Base-by-base conservation (phyloP, 2,113 vertebrate genomes). In the Malurus alboscapulatus region DNA sequence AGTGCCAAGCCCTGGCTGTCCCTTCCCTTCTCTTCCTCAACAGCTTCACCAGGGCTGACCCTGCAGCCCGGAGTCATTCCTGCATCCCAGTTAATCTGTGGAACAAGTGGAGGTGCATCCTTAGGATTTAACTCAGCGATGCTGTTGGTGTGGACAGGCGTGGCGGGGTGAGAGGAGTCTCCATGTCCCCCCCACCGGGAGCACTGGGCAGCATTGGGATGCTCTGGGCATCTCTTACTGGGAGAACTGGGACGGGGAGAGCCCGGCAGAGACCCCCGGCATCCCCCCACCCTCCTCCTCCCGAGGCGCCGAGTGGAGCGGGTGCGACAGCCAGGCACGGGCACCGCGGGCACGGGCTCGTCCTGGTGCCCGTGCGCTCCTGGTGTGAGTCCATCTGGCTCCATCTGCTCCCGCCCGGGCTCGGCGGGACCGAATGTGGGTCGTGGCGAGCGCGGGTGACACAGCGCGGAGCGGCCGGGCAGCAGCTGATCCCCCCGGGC, bases 401-500 rank as follows among this genome's bases (percentile, higher is more conserved):
- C 86, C 83, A 71, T 92, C 92, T 90, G 95, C 66, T 94, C 57
- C 86, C 19, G 12, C 2, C 19, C 51, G 1, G 90, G 72, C 61
- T 74, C 29, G 2, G 65, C 8, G 8, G 90, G 32, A 57, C 88
- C 54, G 10, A 90, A 96, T 92, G 87, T 94, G 87, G 88, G 94
- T 93, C 95, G 81, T 1, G 32, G 80, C 19, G 47, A 55, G 77
- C 44, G 0, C 16, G 63, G 88, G 89, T 50, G 87, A 74, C 77
- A 50, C 79, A 30, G 4, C 10, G 17, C 10, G 68, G 91, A 18
- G 54, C 14, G 24, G 42, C 62, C n/a, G 27, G 57, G 78, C 90
- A 16, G 88, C 93, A 76, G 80, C 90, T 75, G 87, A 84, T 62
- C 82, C 79, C 62, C 91, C 51, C 16, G 53, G 95, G 91, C 93